Percentiles rank a stretch among this genome's conserved stretches.
These are phyloP conservation scores for Parnassius smintheus DNA, from an alignment of 2,888 invertebrate species.

Conservation along the genomic window DNA sequence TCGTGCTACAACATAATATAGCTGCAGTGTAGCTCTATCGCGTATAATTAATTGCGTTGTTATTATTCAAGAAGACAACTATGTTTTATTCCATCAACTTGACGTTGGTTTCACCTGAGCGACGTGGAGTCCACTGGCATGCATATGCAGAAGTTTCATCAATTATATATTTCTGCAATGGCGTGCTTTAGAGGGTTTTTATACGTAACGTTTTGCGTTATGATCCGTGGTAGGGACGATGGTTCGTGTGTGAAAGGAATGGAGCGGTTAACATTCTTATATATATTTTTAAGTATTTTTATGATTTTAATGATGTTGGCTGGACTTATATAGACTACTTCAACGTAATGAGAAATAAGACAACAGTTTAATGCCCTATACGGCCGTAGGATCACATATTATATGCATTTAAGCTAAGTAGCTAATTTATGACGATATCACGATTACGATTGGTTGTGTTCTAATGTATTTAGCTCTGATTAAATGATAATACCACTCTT, in stretches of 20 bases:
- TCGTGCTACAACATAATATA: no score
- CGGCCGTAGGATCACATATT: no score
- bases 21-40: no score
- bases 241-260: not conserved
- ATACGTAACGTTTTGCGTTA: conserved; percentile 29
- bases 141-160: conserved; percentile 5
- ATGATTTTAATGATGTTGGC: no score
- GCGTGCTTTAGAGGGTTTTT: conserved; percentile 24
- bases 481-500: no score
- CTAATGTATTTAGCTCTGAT: no score
- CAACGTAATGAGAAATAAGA: no score
- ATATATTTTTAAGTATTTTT: not conserved
- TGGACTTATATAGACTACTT: no score
- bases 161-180: conserved; percentile 15
- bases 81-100: not conserved
- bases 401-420: no score
- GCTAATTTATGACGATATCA: no score
- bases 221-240: conserved; percentile 28
- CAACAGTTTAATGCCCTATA: no score
- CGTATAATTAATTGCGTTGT: not conserved
- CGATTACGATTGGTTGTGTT: no score
- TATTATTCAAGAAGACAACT: not conserved
- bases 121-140: not conserved
- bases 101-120: conserved; percentile 1
- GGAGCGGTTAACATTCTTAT: conserved; percentile 1